Conservation (phyloP, 2,113 vertebrate species). For the Callopanchax toddi region DNA sequence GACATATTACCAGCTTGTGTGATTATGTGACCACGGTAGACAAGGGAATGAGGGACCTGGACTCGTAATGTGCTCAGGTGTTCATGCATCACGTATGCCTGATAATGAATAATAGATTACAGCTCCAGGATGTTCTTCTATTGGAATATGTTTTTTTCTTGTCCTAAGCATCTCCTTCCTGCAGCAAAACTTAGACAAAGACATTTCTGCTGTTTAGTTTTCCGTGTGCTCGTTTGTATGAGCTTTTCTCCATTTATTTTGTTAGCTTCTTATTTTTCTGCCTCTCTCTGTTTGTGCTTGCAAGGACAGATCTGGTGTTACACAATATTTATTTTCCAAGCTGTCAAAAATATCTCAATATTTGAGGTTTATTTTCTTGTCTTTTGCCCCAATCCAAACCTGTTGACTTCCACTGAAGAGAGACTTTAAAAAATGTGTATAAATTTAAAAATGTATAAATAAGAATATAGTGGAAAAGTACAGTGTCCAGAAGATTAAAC, state of each 20-base stretch:
- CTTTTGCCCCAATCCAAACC: neutral
- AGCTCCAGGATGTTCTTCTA: conserved; percentile 15
- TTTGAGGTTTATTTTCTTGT: neutral
- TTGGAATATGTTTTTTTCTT: neutral
- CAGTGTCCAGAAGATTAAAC: no score
- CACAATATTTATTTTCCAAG: neutral
- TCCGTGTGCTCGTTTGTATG: neutral
- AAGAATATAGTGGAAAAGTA: no score
- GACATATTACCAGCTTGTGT: conserved; percentile 8
- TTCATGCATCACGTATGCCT: conserved; percentile 20
- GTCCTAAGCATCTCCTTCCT: conserved; percentile 8
- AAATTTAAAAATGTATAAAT: no score
- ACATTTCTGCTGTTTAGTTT: neutral
- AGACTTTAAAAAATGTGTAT: neutral
- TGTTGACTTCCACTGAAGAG: neutral
- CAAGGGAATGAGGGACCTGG: neutral
- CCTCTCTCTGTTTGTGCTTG: neutral
- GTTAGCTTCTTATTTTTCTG: neutral
- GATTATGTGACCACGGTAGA: conserved; percentile 23
- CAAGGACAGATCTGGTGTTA: neutral
- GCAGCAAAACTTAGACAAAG: neutral
- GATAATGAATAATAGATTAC: conserved; percentile 48
- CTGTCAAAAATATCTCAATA: neutral
- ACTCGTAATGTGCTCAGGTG: conserved; percentile 30
- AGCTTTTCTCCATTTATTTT: neutral